These are phyloP conservation scores for Haliaeetus leucogaster DNA, from an alignment of 2,113 vertebrate genomes.

Conservation along the genomic window DNA sequence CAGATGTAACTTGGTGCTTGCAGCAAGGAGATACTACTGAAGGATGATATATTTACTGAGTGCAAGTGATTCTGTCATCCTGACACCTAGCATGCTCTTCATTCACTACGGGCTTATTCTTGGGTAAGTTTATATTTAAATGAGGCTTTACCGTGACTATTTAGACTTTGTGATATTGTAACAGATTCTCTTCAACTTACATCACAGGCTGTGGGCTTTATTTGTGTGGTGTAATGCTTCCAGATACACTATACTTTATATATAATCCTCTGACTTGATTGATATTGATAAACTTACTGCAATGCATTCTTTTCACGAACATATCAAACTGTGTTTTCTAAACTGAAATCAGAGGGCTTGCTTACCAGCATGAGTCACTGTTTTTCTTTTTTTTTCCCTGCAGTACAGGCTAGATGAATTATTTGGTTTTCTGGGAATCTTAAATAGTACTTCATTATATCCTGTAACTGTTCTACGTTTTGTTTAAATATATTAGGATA, in stretches of 20 bases:
- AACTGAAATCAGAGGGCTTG: background rate
- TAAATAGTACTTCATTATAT: background rate
- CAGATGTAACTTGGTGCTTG: background rate
- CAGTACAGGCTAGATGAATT: background rate
- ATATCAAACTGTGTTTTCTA: conserved; percentile 9
- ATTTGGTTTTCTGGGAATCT: background rate
- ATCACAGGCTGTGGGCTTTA: background rate
- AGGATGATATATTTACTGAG: background rate
- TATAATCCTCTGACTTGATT: background rate
- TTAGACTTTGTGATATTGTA: background rate
- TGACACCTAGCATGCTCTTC: background rate
- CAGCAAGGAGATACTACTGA: background rate
- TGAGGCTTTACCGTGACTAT: background rate
- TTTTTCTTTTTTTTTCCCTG: background rate
- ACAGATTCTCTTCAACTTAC: background rate
- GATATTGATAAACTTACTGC: background rate
- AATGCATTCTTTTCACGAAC: background rate
- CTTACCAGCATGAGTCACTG: background rate
- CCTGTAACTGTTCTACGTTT: background rate
- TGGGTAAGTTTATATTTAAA: background rate
- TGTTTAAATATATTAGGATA: background rate
- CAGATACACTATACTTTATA: background rate
- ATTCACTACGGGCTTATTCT: background rate
- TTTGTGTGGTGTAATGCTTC: background rate
- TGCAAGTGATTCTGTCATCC: background rate